Base-by-base conservation (phyloP, 2,888 invertebrate genomes). In the Drosophila antonietae region DNA sequence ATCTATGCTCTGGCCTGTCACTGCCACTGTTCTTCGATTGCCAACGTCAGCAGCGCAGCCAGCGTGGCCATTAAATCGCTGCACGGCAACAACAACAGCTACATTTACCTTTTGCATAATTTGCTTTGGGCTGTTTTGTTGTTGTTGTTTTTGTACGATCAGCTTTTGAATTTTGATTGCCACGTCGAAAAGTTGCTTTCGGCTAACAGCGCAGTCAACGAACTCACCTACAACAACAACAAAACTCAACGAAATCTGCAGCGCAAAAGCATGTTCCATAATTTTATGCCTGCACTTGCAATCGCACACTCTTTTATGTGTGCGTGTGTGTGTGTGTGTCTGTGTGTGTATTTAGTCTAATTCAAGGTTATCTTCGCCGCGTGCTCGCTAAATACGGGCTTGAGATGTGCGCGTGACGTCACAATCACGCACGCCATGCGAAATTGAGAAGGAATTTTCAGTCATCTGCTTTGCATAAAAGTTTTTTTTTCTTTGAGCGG, bases 41-140 rank as follows among this genome's bases (percentile, higher is more conserved):
- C 68, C 85, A 80, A 86, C 85, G 84, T 88, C 85, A 83, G 80
- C 88, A 79, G 73, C 75, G 73, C 56, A 67, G 68, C 51, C 83
- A 88, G 83, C 88, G 85, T 85, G 85, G 85, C 85, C 68, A 47
- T 57, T 67, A 44, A 78, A 75, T 67, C 59, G 72, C 69, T 74
- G 80, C 74, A 81, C 53, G 23, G 15, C 43, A 67, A 72, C 64
- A 39, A 23, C 59, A 58, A 47, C 23, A 58, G 33, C 60, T 68
- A 46, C 43, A 75, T 41, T 53, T 53, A 41, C 41, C 37, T 70
- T 78, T 57, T 79, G 68, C 62, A 66, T 76, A 69, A 65, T 55
- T 63, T 61, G 43, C 74, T 64, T 66, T 47, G 35, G 15, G 28
- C 55, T 46, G 9, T 28, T 43, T 20, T 58, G 10, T 20, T 12